Base-by-base conservation (phyloP, 1,140 invertebrate species). In the Pararge aegeria region DNA sequence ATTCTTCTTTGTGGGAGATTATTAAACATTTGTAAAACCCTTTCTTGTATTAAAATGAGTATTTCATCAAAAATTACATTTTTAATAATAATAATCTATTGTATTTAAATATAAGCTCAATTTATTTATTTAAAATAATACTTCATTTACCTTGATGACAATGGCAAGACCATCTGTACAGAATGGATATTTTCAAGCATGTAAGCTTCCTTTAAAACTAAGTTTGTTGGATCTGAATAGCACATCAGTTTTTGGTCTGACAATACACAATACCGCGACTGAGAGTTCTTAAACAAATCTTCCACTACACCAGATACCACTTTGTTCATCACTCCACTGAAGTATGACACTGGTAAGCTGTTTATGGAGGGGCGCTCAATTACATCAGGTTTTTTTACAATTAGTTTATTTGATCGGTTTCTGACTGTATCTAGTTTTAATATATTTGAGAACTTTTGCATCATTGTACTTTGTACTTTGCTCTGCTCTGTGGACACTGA, bases 231-330 rank as follows among this genome's bases (percentile, higher is more conserved):
- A 55, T 89, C 86, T 12, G 75, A 60, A 38, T 89, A 89, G 50
- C 84, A 89, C 55, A 86, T 73, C n/a, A 89, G 51, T 59, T 87
- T 87, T 46, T 87, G 77, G 46, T 89, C 81, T 19, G 83, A 80
- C 16, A 89, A 60, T 5, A 82, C 67, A 76, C 86, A 89, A 53
- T 78, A 83, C 6, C 81, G 68, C 5, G 66, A 67, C 58, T 86
- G 84, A n/a, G 77, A 74, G 48, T 85, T 87, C 46, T 81, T 83
- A 53, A 89, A 86, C 30, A 89, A 68, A 49, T 89, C 83, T 38
- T 87, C 86, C 0, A 83, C 81, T 19, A 79, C 70, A 7, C 78
- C 79, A 4, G 83, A 80, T 2, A 80, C 75, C 16, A 80, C 74
- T 56, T 77, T 77, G 37, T 71, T 83, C n/a, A 89, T 55, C n/a